Evolutionary conservation across 1,140 invertebrate genomes (phyloP).

Genomic region (Calliphora vicina): DNA sequence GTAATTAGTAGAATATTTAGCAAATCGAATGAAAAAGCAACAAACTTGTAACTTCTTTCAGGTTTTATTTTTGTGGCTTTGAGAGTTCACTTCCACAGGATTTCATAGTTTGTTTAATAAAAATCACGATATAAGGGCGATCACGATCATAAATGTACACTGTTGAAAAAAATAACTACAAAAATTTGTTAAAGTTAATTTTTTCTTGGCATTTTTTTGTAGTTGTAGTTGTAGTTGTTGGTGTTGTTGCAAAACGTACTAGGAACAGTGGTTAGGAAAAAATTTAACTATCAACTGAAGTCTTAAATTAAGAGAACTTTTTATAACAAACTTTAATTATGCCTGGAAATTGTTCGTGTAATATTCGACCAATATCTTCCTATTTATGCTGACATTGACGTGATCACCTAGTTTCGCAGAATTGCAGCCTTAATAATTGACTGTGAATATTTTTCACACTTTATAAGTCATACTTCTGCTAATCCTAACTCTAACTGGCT

Average conservation of each 20-base stretch:
- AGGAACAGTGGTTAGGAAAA: not conserved
- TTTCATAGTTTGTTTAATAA: slow-evolving; percentile 34
- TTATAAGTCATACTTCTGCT: too few relatives aligned
- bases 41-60: not conserved
- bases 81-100: not conserved
- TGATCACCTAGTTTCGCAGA: too few relatives aligned
- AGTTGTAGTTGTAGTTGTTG: too few relatives aligned
- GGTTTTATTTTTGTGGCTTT: not conserved
- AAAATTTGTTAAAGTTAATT: not conserved
- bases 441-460: too few relatives aligned
- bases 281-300: too few relatives aligned
- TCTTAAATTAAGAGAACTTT: too few relatives aligned
- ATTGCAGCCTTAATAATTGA: too few relatives aligned
- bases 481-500: too few relatives aligned
- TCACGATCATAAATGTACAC: slow-evolving; percentile 39
- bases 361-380: too few relatives aligned
- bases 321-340: too few relatives aligned
- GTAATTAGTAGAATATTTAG: not conserved
- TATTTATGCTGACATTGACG: too few relatives aligned
- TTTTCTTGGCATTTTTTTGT: not conserved
- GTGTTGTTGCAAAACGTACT: not conserved
- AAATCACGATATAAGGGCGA: slow-evolving; percentile 43
- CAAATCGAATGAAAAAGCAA: not conserved
- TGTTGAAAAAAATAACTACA: not conserved
- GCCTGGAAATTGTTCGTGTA: too few relatives aligned